These are phyloP conservation scores for Drosophila guanche DNA, from an alignment of 1,140 invertebrate genomes.

Conservation along the genomic window DNA sequence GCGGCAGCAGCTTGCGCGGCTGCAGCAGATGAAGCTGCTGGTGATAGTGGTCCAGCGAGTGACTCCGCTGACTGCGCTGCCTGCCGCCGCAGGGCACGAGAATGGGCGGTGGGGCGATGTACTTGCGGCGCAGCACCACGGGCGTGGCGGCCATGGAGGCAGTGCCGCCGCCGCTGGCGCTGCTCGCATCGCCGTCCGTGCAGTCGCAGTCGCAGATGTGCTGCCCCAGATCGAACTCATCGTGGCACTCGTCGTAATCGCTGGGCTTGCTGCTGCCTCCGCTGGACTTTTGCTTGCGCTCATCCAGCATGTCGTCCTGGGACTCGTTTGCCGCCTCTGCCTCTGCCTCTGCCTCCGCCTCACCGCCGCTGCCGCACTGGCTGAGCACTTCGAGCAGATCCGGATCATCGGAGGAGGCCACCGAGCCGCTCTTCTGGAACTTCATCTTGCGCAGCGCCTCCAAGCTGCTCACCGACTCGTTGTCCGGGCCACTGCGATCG, in stretches of 20 bases:
- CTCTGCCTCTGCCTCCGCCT: conserved; percentile 8
- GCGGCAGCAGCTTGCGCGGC: conserved; percentile 58
- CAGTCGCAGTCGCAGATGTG: conserved; percentile 76
- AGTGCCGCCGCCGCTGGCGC: conserved; percentile 69
- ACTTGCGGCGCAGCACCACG: conserved; percentile 72
- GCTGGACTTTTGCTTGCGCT: conserved; percentile 36
- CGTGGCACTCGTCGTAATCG: conserved; percentile 74
- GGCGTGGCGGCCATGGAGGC: conserved; percentile 52
- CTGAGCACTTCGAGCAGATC: conserved; percentile 81
- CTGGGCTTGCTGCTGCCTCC: conserved; percentile 15
- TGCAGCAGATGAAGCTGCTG: conserved; percentile 45
- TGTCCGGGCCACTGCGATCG: conserved; percentile 54
- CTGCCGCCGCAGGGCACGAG: conserved; percentile 45
- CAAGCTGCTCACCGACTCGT: conserved; percentile 75
- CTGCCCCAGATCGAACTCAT: conserved; percentile 61
- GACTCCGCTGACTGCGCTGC: conserved; percentile 63
- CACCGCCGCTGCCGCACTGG: conserved; percentile 70
- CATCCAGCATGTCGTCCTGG: conserved; percentile 71
- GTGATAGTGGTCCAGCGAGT: conserved; percentile 72
- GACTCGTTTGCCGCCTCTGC: conserved; percentile 56
- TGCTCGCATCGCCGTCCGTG: conserved; percentile 78
- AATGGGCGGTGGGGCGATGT: conserved; percentile 62
- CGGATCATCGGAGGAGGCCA: conserved; percentile 80
- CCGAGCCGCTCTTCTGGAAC: conserved; percentile 79
- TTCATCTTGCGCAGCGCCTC: conserved; percentile 78